Evolutionary conservation across 1,140 invertebrate species (phyloP).

Genomic region (Belonocnema kinseyi): DNA sequence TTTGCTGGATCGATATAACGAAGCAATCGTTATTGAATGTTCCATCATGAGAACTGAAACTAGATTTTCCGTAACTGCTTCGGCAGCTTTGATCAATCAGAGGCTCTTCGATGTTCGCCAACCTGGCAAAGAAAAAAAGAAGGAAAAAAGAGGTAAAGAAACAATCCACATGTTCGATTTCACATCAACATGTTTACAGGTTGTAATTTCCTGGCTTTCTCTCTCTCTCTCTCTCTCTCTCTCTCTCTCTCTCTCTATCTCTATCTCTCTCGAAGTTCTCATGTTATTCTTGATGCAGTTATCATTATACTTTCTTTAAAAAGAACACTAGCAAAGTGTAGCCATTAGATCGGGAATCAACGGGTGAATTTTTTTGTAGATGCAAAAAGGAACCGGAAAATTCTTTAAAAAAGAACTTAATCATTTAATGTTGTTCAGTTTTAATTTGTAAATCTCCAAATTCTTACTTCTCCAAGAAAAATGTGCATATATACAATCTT

Average conservation of each 20-base stretch:
- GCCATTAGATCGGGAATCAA: too few species aligned
- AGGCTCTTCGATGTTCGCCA: not conserved
- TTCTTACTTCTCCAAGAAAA: too few species aligned
- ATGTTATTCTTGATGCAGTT: not conserved
- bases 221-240: not conserved
- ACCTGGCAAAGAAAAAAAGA: not conserved
- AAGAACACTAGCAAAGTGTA: too few species aligned
- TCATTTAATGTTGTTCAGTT: too few species aligned
- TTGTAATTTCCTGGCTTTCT: not conserved
- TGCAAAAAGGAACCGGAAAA: too few species aligned
- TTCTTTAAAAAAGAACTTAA: too few species aligned
- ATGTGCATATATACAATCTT: too few species aligned
- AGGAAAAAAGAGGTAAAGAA: not conserved
- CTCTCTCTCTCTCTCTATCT: not conserved
- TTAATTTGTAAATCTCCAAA: too few species aligned
- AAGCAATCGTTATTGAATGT: constrained; percentile 12
- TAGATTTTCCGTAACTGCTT: not conserved
- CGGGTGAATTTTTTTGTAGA: too few species aligned
- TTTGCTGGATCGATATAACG: not conserved
- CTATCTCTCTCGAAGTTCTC: not conserved
- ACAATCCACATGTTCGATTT: not conserved
- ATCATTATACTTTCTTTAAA: not conserved
- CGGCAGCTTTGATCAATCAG: constrained; percentile 11
- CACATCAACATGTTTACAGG: too few species aligned
- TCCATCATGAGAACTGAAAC: not conserved